These are phyloP conservation scores for Lathamus discolor DNA, from an alignment of 2,113 vertebrate species.

Conservation along the genomic window DNA sequence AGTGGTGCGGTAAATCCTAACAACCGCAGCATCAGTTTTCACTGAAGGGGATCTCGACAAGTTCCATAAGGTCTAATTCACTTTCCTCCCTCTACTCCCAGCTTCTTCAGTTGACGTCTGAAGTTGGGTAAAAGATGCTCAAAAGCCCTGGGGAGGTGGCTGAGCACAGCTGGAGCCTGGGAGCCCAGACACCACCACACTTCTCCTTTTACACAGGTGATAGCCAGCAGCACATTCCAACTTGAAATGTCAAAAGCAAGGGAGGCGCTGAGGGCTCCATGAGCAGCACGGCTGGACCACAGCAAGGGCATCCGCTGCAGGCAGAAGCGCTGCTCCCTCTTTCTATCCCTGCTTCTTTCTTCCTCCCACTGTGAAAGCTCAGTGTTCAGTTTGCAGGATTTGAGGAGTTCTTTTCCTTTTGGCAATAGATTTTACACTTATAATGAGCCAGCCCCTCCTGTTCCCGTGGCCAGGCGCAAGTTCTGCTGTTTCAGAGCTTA, in stretches of 20 bases:
- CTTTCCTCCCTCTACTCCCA: neutral
- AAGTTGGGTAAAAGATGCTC: neutral
- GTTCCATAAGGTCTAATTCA: fast-evolving
- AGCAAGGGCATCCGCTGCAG: neutral
- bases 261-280: too few relatives aligned
- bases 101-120: neutral
- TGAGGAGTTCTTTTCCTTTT: neutral
- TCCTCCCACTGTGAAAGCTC: neutral
- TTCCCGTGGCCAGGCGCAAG: neutral
- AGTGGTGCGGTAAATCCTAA: fast-evolving
- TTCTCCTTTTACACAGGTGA: neutral
- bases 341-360: neutral
- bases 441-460: neutral
- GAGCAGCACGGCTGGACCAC: neutral
- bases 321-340: fast-evolving
- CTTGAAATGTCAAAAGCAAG: neutral
- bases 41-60: neutral
- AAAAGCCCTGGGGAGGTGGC: neutral
- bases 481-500: neutral
- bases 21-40: neutral
- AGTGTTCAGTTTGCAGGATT: too few relatives aligned
- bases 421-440: neutral
- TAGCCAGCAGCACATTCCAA: neutral
- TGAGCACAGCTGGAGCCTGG: neutral
- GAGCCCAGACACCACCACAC: neutral